Conservation (phyloP, 2,797 vertebrate species). For the Labeo calbasu region DNA sequence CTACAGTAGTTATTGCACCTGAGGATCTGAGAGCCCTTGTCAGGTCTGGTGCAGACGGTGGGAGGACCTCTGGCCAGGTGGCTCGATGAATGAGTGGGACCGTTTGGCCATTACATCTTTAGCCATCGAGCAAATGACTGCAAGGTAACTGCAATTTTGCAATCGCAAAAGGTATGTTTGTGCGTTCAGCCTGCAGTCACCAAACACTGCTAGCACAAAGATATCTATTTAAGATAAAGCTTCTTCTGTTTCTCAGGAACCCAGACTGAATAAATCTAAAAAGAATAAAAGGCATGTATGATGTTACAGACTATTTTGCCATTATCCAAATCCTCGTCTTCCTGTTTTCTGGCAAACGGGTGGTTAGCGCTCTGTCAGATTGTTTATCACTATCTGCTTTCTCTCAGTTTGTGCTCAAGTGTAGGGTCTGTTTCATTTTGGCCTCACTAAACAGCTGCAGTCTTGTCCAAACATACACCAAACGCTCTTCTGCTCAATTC, state of each 20-base stretch:
- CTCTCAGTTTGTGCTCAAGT: conserved; percentile 40
- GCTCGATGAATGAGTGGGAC: conserved; percentile 27
- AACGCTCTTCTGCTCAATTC: conserved; percentile 30
- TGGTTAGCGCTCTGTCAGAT: conserved; percentile 41
- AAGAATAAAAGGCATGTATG: neutral
- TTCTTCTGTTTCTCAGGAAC: neutral
- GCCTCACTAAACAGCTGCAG: conserved; percentile 34
- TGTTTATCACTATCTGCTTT: conserved; percentile 53
- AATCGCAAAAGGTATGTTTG: neutral
- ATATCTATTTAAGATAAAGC: neutral
- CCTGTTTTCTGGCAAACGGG: conserved; percentile 9
- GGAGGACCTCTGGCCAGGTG: conserved; percentile 41
- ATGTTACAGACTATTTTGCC: conserved; percentile 25
- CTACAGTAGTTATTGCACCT: conserved; percentile 30
- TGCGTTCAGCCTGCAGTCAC: neutral
- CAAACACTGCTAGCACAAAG: neutral
- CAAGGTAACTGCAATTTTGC: conserved; percentile 7
- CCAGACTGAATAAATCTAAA: neutral
- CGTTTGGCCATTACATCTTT: conserved; percentile 11
- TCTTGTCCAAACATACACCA: conserved; percentile 51
- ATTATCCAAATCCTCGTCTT: conserved; percentile 23
- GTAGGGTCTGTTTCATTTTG: conserved; percentile 50
- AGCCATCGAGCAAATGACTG: conserved; percentile 39
- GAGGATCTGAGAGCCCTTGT: conserved; percentile 50
- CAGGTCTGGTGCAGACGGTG: conserved; percentile 39